Base-by-base conservation (phyloP, 2,888 invertebrate species). In the Nowickia ferox region DNA sequence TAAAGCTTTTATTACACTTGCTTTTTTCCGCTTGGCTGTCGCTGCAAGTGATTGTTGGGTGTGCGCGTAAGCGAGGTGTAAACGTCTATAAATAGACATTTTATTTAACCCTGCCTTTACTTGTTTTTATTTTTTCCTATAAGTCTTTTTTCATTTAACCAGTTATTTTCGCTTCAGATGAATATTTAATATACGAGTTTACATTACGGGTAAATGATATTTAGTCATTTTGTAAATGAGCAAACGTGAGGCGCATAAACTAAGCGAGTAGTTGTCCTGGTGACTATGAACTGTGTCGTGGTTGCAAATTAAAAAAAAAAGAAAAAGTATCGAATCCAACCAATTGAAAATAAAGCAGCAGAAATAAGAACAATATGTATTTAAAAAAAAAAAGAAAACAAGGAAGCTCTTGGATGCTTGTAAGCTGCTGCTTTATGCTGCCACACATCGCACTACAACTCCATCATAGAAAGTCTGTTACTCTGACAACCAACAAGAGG, bases 171-270 rank as follows among this genome's bases (percentile, higher is more conserved):
- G 84, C 78, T 80, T 81, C 80, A 66, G 75, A 72, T 84, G 84
- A 83, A 84, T 68, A 79, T 77, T 80, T 83, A 78, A 86, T 87
- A 84, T 78, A 84, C 84, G 84, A 84, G 84, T 86, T 84, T 79
- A 85, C 86, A 88, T 90, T 88, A 88, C 66, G 87, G 88, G 90
- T 91, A 91, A 91, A 89, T 90, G 91, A 91, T 91, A 91, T 91
- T 91, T 91, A 91, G 91, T 90, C 91, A 90, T 91, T 91, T 91
- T 89, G 89, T 89, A 91, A 91, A 91, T 91, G 91, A 88, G 91
- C 90, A 90, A 91, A 91, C 91, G 91, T 91, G 91, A 91, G 89
- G 89, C 89, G 91, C 91, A 91, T 91, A 90, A 91, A 91, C 90
- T 83, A 72, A 19, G 22, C 51, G 15, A 79, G 15, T 42, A 79